A percentile compares a stretch with the other conserved stretches of the same genome.
These are phyloP conservation scores for Prietella phreatophila DNA, from an alignment of 2,113 vertebrate species.

Conservation along the genomic window DNA sequence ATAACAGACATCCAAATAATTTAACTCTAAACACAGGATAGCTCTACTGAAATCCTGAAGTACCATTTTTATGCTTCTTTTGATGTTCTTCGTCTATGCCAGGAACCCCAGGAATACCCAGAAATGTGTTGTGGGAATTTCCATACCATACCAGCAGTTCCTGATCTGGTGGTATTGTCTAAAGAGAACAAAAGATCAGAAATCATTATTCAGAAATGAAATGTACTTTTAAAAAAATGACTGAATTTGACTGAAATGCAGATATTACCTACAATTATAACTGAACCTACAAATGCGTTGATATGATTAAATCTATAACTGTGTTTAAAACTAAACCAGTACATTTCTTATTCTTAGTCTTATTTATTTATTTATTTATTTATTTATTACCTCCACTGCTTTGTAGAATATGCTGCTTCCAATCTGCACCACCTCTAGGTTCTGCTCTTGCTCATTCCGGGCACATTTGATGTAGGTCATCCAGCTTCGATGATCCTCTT, in stretches of 20 bases:
- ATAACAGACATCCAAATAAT: neutral
- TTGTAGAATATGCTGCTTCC: constrained; percentile 98
- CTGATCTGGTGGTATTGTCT: constrained; percentile 97
- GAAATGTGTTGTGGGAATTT: constrained; percentile 93
- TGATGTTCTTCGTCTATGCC: constrained; percentile 88
- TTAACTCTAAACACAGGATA: neutral
- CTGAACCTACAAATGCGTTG: neutral
- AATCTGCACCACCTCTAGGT: constrained; percentile 93
- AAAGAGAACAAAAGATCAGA: neutral
- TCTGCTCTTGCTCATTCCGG: constrained; percentile 94
- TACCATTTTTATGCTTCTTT: constrained; percentile 93
- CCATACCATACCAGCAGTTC: constrained; percentile 96
- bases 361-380: too few species aligned
- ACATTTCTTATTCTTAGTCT: neutral
- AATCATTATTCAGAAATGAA: neutral
- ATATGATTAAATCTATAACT: neutral
- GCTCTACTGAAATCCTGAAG: neutral
- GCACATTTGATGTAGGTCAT: constrained; percentile 99
- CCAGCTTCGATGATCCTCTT: constrained; percentile 97
- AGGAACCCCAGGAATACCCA: constrained; percentile 92
- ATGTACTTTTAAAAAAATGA: neutral
- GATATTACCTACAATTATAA: neutral
- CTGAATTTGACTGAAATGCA: neutral
- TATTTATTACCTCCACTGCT: constrained; percentile 82
- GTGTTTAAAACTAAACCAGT: neutral